Evolutionary conservation across 2,797 vertebrate species (phyloP).

Genomic region (Lutjanus campechanus): DNA sequence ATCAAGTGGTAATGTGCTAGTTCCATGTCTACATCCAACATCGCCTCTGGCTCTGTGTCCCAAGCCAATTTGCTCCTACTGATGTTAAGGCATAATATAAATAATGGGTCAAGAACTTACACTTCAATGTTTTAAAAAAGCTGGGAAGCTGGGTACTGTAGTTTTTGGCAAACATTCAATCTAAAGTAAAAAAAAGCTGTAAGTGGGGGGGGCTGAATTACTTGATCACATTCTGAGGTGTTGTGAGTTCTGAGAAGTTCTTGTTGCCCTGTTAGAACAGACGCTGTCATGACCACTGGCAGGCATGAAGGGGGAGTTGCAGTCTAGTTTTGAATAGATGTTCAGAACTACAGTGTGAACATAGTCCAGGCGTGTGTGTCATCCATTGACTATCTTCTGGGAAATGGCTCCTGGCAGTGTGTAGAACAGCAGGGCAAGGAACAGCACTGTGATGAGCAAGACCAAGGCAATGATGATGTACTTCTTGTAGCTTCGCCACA

Average conservation of each 20-base stretch:
- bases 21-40: too few relatives aligned
- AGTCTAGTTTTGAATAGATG: not conserved
- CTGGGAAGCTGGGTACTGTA: not conserved
- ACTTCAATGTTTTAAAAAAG: not conserved
- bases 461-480: constrained; percentile 94
- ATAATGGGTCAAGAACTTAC: not conserved
- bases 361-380: not conserved
- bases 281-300: not conserved
- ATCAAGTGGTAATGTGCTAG: too few relatives aligned
- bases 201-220: not conserved
- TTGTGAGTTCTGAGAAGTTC: too few relatives aligned
- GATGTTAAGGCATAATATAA: not conserved
- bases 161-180: not conserved
- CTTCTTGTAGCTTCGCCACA: constrained; percentile 98
- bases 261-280: not conserved
- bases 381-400: constrained; percentile 83
- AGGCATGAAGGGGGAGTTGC: not conserved
- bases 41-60: not conserved
- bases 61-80: not conserved
- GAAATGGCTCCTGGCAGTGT: constrained; percentile 95
- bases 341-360: not conserved
- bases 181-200: not conserved
- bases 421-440: constrained; percentile 94
- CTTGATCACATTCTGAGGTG: not conserved
- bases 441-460: constrained; percentile 89